These are phyloP conservation scores for Magallana angulata DNA, from an alignment of 1,140 invertebrate species.

Conservation along the genomic window DNA sequence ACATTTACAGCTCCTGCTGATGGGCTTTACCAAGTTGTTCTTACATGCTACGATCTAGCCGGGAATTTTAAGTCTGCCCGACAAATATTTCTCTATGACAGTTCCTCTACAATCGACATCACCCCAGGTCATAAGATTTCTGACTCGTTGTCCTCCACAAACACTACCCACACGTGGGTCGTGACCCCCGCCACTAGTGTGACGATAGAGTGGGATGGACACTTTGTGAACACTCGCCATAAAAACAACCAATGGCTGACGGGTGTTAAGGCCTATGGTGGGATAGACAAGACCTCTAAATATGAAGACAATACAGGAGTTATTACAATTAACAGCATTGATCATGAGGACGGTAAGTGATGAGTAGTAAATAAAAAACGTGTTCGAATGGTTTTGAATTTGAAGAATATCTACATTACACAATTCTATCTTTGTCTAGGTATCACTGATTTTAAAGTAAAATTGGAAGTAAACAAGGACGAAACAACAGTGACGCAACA, in stretches of 20 bases:
- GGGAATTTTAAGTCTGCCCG: constrained; percentile 15
- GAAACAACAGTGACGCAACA: background rate
- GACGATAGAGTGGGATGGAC: constrained; percentile 53
- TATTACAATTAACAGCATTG: constrained; percentile 43
- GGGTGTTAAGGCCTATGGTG: constrained; percentile 40
- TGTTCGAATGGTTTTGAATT: no score
- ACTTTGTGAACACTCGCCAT: constrained; percentile 57
- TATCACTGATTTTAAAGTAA: constrained; percentile 40
- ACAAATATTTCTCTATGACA: background rate
- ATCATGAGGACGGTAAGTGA: constrained; percentile 4
- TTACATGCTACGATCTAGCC: constrained; percentile 31
- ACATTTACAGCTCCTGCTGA: constrained; percentile 1
- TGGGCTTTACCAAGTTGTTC: constrained; percentile 32
- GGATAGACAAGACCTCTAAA: constrained; percentile 28
- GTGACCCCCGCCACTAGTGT: constrained; percentile 44
- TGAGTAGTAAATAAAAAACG: no score
- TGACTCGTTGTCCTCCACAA: background rate
- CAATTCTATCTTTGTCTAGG: background rate
- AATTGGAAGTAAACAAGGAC: constrained; percentile 13
- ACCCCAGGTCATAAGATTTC: background rate
- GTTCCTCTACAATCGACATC: background rate
- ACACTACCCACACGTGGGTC: constrained; percentile 35
- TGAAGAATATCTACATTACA: no score
- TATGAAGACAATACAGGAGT: constrained; percentile 41
- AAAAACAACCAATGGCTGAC: constrained; percentile 53